Evolutionary conservation across 30 jellyfish, hydroid and myxozoan species (phyloP), one percentile per base, ranked within the genome.

Genomic region (Catostylus mosaicus): DNA sequence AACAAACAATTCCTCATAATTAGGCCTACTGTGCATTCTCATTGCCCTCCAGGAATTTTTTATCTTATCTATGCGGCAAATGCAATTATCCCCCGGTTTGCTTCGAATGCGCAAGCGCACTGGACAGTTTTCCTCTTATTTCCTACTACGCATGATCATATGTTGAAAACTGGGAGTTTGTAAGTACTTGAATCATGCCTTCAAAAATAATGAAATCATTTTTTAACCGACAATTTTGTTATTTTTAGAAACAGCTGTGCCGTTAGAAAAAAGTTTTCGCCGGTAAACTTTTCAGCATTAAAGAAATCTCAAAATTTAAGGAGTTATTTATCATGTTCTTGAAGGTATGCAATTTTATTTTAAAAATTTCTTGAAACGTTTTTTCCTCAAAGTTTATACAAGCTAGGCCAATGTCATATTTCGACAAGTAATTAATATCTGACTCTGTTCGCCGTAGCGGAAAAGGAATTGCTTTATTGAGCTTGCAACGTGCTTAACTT

Each of bases 221-320:
- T 50, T 50, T 16, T 50, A 5, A 50, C 20, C 20, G 2, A 50
- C 24, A 18, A 50, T 50, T 50, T 50, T 50, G 26, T 9, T 50
- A 50, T 50, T 50, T 50, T 10, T 50, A 50, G 63, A 50, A 50
- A 50, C 63, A 50, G 63, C 63, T 50, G 63, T 50, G 63, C 63
- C 2, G 63, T 16, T 5, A 40, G 54, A 14, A 40, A 14, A 40
- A 40, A 3, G 6, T 50, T 50, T 2, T 50, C 63, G 18, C 0
- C 24, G 24, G 24, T 50, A 50, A 4, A 16, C 27, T 50, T 50
- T 16, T n/a, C n/a, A n/a, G n/a, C n/a, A n/a, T n/a, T n/a, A n/a
- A n/a, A n/a, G n/a, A n/a, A n/a, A n/a, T n/a, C n/a, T n/a, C n/a
- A n/a, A n/a, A n/a, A n/a, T n/a, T n/a, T n/a, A n/a, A n/a, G n/a